phyloP scores from a whole-genome alignment of 2,113 vertebrate genomes.

The Aythya baeri region DNA sequence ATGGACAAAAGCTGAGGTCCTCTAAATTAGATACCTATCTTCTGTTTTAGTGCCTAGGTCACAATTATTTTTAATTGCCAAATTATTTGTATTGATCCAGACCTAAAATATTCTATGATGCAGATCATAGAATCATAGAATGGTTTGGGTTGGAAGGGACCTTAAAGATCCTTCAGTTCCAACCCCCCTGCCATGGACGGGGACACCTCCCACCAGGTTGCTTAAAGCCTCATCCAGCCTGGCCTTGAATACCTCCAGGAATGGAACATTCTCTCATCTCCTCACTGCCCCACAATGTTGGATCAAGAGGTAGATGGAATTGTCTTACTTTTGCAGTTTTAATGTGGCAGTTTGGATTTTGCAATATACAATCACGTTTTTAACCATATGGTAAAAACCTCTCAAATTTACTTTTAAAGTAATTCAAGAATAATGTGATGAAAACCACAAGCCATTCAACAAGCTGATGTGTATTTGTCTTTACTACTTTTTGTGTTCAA shows the following conservation, averaged over 20 bases:
- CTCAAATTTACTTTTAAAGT: not conserved
- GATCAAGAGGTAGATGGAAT: not conserved
- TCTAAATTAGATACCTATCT: not conserved
- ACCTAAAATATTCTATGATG: not conserved
- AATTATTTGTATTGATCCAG: not conserved
- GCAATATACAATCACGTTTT: not conserved
- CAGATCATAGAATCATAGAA: too few relatives aligned
- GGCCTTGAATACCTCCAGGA: too few relatives aligned
- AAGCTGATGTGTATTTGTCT: not conserved
- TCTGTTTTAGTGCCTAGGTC: not conserved
- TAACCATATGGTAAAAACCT: not conserved
- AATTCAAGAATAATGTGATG: not conserved
- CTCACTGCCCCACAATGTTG: not conserved
- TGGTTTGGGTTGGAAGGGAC: too few relatives aligned
- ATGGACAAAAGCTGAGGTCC: not conserved
- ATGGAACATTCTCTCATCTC: not conserved
- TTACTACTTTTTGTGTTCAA: not conserved
- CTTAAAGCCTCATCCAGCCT: too few relatives aligned
- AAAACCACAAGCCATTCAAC: not conserved
- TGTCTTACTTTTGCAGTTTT: not conserved
- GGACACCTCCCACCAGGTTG: too few relatives aligned
- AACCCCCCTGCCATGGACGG: too few relatives aligned
- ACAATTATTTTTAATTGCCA: not conserved
- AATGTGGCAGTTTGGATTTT: not conserved
- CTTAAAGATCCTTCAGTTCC: too few relatives aligned